Evolutionary conservation across 2,113 vertebrate genomes (phyloP).

Genomic region (Heterotis niloticus): DNA sequence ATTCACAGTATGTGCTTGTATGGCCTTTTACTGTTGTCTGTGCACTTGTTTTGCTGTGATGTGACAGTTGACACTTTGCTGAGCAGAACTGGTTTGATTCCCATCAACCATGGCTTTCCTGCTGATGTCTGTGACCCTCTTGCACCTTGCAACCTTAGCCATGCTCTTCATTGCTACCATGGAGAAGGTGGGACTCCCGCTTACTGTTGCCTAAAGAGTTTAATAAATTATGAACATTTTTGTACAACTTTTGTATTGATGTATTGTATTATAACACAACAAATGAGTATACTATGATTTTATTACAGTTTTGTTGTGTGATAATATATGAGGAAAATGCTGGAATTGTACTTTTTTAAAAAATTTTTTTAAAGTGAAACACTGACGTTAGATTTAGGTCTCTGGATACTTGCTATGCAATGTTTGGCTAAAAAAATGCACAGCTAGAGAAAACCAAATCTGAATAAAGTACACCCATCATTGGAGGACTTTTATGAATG

Average conservation of each 20-base stretch:
- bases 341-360: not conserved
- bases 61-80: slow-evolving; percentile 13
- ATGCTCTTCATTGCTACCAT: slow-evolving; percentile 79
- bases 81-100: slow-evolving; percentile 8
- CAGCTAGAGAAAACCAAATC: too few species aligned
- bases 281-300: too few species aligned
- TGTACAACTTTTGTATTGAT: too few species aligned
- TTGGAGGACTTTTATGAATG: too few species aligned
- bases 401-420: not conserved
- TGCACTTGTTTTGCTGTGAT: not conserved
- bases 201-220: too few species aligned
- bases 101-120: slow-evolving; percentile 65
- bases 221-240: too few species aligned
- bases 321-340: not conserved
- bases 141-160: slow-evolving; percentile 74
- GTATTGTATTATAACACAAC: too few species aligned
- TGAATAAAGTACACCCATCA: too few species aligned
- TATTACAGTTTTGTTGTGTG: too few species aligned
- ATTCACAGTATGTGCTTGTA: not conserved
- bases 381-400: not conserved
- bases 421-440: not conserved
- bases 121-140: slow-evolving; percentile 64
- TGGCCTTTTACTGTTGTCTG: not conserved
- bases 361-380: not conserved
- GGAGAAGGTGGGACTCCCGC: slow-evolving; percentile 75